Conservation (phyloP, 2,797 vertebrate species). For the Coracias cyanogaster region DNA sequence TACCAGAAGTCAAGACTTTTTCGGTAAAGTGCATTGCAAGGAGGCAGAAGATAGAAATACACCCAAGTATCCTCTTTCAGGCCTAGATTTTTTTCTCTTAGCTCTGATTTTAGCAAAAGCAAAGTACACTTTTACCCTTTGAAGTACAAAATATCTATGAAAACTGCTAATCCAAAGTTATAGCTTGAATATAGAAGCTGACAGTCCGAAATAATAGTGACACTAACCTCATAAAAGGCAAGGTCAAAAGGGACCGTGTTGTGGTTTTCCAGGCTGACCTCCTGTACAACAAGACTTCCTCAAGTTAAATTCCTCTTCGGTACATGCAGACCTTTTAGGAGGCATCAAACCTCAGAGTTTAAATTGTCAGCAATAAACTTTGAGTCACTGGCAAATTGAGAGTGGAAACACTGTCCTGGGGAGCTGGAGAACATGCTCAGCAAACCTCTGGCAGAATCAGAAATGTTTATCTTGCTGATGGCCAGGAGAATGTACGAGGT, state of each 20-base stretch:
- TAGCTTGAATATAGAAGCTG: background rate
- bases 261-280: background rate
- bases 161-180: background rate
- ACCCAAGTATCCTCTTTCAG: background rate
- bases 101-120: background rate
- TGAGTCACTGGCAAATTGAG: fast-evolving
- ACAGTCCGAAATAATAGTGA: fast-evolving
- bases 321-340: background rate
- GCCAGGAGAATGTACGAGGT: background rate
- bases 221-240: background rate
- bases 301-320: background rate
- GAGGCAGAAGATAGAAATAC: background rate
- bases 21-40: fast-evolving
- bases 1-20: fast-evolving
- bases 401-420: fast-evolving
- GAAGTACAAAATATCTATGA: background rate
- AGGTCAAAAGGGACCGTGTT: background rate
- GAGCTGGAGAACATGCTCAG: fast-evolving
- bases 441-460: background rate
- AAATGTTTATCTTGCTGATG: fast-evolving
- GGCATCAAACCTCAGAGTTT: background rate
- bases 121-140: background rate
- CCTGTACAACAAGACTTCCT: background rate
- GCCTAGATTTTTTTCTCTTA: background rate
- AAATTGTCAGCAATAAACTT: fast-evolving